These are phyloP conservation scores for Hypotaenidia philippensis DNA, from an alignment of 2,797 vertebrate genomes.

Conservation along the genomic window DNA sequence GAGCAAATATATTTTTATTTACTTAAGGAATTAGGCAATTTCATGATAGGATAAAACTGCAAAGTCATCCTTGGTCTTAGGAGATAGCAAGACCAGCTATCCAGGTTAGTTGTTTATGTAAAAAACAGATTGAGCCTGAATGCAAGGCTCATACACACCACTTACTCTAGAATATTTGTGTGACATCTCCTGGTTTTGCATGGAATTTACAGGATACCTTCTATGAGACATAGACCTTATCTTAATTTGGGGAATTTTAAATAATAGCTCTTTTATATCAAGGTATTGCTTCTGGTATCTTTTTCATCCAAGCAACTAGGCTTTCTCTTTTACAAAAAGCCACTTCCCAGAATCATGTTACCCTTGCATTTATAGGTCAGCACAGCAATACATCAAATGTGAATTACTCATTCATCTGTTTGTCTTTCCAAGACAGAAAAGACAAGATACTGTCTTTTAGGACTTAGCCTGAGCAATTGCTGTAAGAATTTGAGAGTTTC, in stretches of 20 bases:
- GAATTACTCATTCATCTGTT: neutral
- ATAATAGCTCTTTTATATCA: neutral
- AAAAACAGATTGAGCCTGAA: neutral
- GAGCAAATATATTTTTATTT: neutral
- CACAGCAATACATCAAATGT: neutral
- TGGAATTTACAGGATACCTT: neutral
- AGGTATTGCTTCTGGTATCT: neutral
- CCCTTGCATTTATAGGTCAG: neutral
- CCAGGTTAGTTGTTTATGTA: neutral
- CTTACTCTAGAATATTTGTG: neutral
- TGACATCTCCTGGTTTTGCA: neutral
- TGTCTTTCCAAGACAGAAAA: neutral
- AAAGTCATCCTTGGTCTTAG: neutral
- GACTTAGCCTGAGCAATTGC: neutral
- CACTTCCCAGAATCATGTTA: neutral
- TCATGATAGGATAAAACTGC: neutral
- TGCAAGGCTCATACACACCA: neutral
- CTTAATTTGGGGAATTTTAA: neutral
- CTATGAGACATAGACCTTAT: neutral
- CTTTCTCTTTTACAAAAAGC: neutral
- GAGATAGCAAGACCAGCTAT: neutral
- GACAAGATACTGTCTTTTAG: neutral
- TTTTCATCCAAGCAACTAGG: neutral
- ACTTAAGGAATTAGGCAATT: neutral
- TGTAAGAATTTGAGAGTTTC: neutral